Evolutionary conservation across 2,113 vertebrate genomes (phyloP).

Genomic region (Lycocorax pyrrhopterus): DNA sequence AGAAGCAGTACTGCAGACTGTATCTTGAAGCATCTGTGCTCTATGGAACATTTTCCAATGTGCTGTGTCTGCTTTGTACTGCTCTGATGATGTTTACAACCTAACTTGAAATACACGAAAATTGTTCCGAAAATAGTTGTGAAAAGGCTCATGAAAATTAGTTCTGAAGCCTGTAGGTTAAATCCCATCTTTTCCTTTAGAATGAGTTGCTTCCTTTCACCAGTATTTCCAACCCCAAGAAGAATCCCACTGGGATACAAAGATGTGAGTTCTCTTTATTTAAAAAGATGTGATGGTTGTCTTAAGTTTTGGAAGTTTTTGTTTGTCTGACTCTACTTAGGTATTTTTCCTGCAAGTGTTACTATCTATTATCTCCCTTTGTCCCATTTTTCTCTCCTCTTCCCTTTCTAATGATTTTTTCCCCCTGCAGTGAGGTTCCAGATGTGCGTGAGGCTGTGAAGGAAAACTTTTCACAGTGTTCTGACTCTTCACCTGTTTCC

Average conservation of each 20-base stretch:
- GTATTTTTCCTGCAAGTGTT: neutral
- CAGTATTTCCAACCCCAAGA: neutral
- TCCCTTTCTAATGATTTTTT: neutral
- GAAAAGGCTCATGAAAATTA: neutral
- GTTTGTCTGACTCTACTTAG: neutral
- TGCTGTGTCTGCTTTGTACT: neutral
- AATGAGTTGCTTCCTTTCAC: neutral
- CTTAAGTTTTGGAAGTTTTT: neutral
- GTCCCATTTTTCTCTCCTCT: neutral
- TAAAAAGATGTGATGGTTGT: neutral
- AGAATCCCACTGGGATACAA: neutral
- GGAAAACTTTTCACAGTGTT: neutral
- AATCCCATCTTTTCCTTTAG: neutral
- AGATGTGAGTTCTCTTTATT: neutral
- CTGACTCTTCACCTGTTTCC: conserved; percentile 15
- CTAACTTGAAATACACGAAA: neutral
- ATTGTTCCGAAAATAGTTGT: neutral
- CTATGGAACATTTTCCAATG: neutral
- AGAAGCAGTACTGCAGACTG: neutral
- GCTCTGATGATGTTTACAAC: neutral
- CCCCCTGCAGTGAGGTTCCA: conserved; percentile 46
- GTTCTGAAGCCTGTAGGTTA: neutral
- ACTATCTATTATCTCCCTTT: neutral
- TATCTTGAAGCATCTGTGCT: neutral
- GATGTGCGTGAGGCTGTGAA: neutral